Evolutionary conservation across 2,113 vertebrate genomes (phyloP).

Genomic region (Cynopterus brachyotis): DNA sequence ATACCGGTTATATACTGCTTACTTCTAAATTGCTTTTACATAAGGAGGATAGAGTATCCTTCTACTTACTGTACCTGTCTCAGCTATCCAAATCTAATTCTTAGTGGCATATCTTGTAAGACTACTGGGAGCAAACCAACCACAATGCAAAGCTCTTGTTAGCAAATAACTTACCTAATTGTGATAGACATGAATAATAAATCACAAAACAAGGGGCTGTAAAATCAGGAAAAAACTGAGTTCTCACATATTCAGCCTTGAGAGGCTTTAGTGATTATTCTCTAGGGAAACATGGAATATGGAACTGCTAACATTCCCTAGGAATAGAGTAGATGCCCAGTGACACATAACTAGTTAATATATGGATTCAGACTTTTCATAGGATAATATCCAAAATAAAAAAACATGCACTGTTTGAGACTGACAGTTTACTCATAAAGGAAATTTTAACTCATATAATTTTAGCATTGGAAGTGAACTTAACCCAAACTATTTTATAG

Average conservation of each 20-base stretch:
- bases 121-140: not conserved
- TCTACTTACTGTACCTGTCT: not conserved
- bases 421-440: not conserved
- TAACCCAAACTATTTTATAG: not conserved
- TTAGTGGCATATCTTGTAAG: not conserved
- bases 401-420: not conserved
- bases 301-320: not conserved
- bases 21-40: not conserved
- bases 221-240: not conserved
- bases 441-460: not conserved
- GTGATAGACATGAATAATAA: not conserved
- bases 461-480: not conserved
- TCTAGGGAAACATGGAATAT: not conserved
- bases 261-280: not conserved
- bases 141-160: not conserved
- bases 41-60: not conserved
- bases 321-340: not conserved
- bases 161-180: not conserved
- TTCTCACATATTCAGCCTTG: not conserved
- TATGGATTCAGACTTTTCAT: not conserved
- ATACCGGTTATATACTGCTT: not conserved
- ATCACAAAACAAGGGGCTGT: not conserved
- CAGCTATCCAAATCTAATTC: not conserved
- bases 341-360: not conserved
- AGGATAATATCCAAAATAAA: not conserved